Conservation (phyloP, 2,113 vertebrate genomes). For the Pithys albifrons region DNA sequence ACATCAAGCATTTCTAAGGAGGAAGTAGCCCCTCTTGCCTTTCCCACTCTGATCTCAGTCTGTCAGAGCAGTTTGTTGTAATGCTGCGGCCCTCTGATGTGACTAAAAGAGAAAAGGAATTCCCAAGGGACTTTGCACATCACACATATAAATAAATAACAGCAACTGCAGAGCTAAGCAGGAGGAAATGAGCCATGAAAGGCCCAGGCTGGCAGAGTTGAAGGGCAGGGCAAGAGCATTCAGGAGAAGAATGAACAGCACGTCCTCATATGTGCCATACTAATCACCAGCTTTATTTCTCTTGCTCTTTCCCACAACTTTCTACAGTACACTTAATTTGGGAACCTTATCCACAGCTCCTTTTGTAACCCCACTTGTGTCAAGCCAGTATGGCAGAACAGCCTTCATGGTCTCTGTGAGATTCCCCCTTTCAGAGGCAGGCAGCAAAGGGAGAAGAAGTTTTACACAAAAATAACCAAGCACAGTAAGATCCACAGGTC, state of each 20-base stretch:
- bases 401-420: neutral
- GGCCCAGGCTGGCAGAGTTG: constrained; percentile 44
- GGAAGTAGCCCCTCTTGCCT: neutral
- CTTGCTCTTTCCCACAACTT: neutral
- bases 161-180: constrained; percentile 56
- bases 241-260: neutral
- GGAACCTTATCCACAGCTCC: neutral
- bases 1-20: neutral
- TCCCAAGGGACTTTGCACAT: constrained; percentile 27
- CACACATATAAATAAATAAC: constrained; percentile 32
- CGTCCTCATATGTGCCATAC: neutral
- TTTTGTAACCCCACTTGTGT: neutral
- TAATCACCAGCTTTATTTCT: neutral
- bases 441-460: neutral
- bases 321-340: neutral
- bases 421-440: neutral
- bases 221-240: constrained; percentile 58
- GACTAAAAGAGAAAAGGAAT: constrained; percentile 32
- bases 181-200: constrained; percentile 49
- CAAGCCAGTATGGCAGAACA: neutral
- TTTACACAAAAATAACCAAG: neutral
- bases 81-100: neutral
- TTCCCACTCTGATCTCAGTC: neutral
- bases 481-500: neutral
- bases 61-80: neutral